These are phyloP conservation scores for Pomatorhinus ruficollis DNA, from an alignment of 2,113 vertebrate genomes.

Conservation along the genomic window DNA sequence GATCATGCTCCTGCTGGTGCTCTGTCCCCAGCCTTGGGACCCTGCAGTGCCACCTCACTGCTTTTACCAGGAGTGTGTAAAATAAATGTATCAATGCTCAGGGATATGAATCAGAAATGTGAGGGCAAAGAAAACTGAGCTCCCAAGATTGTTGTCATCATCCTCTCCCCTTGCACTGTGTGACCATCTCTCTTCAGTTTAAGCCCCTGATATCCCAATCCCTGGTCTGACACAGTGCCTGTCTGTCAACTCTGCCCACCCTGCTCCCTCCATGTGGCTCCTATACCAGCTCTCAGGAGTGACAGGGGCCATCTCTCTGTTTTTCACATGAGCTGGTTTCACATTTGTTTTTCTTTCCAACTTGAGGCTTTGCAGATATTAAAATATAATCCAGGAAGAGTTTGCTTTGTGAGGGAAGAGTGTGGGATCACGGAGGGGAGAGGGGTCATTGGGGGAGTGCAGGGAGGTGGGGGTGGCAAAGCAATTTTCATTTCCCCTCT, in stretches of 20 bases:
- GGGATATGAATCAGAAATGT: neutral
- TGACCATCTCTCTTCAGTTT: fast-evolving
- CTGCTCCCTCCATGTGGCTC: neutral
- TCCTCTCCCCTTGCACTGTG: neutral
- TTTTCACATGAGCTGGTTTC: slow-evolving; percentile 30
- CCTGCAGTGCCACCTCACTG: neutral
- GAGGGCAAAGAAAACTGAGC: neutral
- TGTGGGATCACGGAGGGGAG: slow-evolving; percentile 3
- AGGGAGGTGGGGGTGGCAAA: slow-evolving; percentile 7
- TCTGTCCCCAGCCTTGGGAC: neutral
- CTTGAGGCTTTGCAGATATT: slow-evolving; percentile 65
- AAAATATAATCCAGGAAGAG: slow-evolving; percentile 61
- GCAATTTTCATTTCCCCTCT: slow-evolving; percentile 49
- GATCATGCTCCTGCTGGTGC: neutral
- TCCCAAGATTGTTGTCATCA: neutral
- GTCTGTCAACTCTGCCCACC: neutral
- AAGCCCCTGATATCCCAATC: neutral
- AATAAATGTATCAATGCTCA: neutral
- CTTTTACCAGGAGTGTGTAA: neutral
- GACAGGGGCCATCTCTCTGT: neutral
- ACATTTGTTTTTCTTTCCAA: slow-evolving; percentile 59
- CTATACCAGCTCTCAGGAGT: neutral
- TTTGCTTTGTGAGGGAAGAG: slow-evolving; percentile 48
- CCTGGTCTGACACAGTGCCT: neutral
- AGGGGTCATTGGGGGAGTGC: neutral